phyloP scores from a whole-genome alignment of 2,797 vertebrate genomes.

The Myoxocephalus aenaeus region DNA sequence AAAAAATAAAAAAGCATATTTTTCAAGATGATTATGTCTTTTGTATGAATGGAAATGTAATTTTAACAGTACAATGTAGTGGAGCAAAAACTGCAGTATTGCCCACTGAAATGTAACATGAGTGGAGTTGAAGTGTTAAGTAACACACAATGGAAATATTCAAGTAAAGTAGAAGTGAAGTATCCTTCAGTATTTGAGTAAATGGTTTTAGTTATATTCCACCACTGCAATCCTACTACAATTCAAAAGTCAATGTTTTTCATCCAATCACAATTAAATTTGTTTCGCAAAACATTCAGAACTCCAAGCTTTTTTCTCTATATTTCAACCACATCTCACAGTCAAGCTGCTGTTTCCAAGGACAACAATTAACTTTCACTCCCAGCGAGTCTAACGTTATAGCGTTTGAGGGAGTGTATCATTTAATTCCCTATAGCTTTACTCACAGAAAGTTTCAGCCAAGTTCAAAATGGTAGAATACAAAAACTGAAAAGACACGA shows the following conservation, averaged over 20 bases:
- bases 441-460: not conserved
- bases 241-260: not conserved
- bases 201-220: not conserved
- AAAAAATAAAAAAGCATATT: not conserved
- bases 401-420: not conserved
- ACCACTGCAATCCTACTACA: not conserved
- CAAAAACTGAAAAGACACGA: not conserved
- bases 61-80: not conserved
- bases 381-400: not conserved
- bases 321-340: not conserved
- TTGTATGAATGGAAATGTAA: not conserved
- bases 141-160: not conserved
- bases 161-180: not conserved
- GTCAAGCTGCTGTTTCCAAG: not conserved
- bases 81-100: not conserved
- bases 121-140: not conserved
- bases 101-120: not conserved
- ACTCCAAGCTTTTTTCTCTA: not conserved
- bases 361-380: not conserved
- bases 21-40: not conserved
- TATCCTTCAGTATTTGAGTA: not conserved
- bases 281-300: not conserved
- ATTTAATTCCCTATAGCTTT: not conserved
- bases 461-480: not conserved
- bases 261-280: not conserved